Percentiles rank a stretch among this genome's conserved stretches.
Conservation (phyloP, 2,888 invertebrate genomes). For the Apomyelois bistriatella region DNA sequence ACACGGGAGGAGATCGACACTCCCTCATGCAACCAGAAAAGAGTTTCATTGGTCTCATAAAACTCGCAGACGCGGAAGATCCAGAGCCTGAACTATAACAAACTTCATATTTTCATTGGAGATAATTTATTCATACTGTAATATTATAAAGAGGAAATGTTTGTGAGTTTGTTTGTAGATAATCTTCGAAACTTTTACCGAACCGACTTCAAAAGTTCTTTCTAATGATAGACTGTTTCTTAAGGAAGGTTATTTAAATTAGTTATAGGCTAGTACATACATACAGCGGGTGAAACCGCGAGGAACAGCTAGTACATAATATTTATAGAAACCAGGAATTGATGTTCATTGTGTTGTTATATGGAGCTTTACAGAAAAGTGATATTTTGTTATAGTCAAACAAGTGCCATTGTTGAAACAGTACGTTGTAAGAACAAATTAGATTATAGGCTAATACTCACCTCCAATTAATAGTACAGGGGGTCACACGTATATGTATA, state of each 20-base stretch:
- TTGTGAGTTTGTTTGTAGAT: too few relatives aligned
- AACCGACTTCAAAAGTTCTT: too few relatives aligned
- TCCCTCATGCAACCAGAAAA: conserved; percentile 87
- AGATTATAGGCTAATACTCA: conserved; percentile 5
- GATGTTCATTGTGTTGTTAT: conserved; percentile 14
- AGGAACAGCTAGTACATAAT: background rate
- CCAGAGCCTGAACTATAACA: conserved; percentile 54
- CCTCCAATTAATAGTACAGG: too few relatives aligned
- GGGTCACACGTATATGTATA: too few relatives aligned
- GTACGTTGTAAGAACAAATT: conserved; percentile 18
- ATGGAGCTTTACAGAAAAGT: conserved; percentile 30
- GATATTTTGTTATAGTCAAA: conserved; percentile 47
- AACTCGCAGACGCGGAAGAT: conserved; percentile 81
- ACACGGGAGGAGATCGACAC: conserved; percentile 84
- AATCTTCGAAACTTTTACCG: too few relatives aligned
- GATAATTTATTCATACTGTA: too few relatives aligned
- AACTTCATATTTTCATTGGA: background rate
- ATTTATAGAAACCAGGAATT: conserved; percentile 7
- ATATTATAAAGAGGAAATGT: too few relatives aligned
- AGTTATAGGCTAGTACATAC: too few relatives aligned
- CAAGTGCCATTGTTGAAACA: conserved; percentile 49
- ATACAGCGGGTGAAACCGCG: too few relatives aligned
- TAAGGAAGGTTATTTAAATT: too few relatives aligned
- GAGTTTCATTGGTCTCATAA: conserved; percentile 91
- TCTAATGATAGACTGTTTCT: too few relatives aligned